Evolutionary conservation across 2,888 invertebrate species (phyloP).

Genomic region (Drosophila tanythrix): DNA sequence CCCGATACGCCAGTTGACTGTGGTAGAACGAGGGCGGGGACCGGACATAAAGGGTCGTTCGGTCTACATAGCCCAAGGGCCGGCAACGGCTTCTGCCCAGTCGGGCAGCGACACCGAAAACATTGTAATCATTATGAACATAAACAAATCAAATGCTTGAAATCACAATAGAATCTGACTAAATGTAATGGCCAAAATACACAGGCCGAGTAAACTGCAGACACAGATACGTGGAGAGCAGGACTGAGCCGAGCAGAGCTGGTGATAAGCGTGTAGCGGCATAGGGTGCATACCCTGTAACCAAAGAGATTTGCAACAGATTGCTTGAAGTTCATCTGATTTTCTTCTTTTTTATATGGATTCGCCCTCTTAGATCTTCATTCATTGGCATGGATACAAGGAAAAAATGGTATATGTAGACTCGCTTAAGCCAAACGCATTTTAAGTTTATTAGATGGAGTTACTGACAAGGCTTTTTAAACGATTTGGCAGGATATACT

Average conservation of each 20-base stretch:
- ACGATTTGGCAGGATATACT: not conserved
- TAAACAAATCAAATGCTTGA: constrained; percentile 72
- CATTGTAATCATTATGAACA: constrained; percentile 79
- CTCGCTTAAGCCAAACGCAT: not conserved
- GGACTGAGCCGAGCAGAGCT: not conserved
- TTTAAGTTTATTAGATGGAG: not conserved
- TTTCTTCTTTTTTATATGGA: not conserved
- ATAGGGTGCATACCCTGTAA: not conserved
- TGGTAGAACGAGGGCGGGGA: not conserved
- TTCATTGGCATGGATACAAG: not conserved
- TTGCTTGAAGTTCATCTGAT: too few species aligned
- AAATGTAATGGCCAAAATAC: constrained; percentile 21
- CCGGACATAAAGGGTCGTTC: not conserved
- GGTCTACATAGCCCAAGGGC: constrained; percentile 26
- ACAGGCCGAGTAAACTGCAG: not conserved
- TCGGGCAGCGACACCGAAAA: constrained; percentile 42
- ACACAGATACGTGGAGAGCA: not conserved
- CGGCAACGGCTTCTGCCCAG: constrained; percentile 6
- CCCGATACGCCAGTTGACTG: constrained; percentile 49
- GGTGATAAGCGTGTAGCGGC: not conserved
- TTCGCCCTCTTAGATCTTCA: not conserved
- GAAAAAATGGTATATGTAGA: not conserved
- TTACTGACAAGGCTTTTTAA: not conserved
- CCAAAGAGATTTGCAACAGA: too few species aligned
- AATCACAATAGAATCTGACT: constrained; percentile 29